These are phyloP conservation scores for Plebejus melissa DNA, from an alignment of 2,888 invertebrate species.

Conservation along the genomic window DNA sequence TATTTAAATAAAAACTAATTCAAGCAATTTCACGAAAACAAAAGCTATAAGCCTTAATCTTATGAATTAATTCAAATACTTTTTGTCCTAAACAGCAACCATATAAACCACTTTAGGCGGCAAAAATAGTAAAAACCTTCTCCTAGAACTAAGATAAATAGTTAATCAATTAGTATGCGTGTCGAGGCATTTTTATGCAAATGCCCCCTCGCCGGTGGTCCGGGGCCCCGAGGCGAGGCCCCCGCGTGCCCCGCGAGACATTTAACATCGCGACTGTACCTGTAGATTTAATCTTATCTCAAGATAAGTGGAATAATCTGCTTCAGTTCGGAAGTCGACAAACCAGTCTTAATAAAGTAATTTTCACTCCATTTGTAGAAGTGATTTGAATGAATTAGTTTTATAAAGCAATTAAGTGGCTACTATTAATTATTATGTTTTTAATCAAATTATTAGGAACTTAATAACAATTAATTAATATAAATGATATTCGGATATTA, in stretches of 20 bases:
- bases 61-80: background rate
- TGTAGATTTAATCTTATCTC: constrained; percentile 31
- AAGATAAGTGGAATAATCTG: constrained; percentile 8
- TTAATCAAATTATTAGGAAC: no score
- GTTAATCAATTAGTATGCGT: constrained; percentile 66
- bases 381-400: background rate
- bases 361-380: constrained; percentile 1
- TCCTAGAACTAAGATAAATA: background rate
- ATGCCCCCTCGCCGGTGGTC: constrained; percentile 58
- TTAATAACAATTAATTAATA: no score
- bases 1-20: no score
- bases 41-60: background rate
- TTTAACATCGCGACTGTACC: constrained; percentile 31
- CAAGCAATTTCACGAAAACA: no score
- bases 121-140: constrained; percentile 19
- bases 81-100: background rate
- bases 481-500: no score
- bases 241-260: constrained; percentile 1
- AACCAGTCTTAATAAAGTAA: background rate
- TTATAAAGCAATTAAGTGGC: background rate
- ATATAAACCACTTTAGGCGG: background rate
- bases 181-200: constrained; percentile 71
- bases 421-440: background rate
- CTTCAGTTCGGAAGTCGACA: background rate
- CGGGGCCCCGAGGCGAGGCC: background rate